Percentiles rank a stretch among this genome's conserved stretches.
Conservation (phyloP, 2,113 vertebrate species). For the Mola mola region DNA sequence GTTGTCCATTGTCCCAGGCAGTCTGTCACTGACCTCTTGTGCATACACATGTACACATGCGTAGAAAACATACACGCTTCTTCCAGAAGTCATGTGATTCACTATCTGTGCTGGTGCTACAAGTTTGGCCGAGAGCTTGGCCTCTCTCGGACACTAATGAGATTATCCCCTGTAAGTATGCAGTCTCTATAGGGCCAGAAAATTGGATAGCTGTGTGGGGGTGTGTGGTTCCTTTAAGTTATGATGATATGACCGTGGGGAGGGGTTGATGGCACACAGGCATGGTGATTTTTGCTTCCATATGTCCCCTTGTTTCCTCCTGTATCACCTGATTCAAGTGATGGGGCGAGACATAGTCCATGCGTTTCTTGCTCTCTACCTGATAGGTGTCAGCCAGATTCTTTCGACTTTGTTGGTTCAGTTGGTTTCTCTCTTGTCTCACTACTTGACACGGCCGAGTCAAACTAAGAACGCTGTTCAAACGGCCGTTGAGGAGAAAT, state of each 20-base stretch:
- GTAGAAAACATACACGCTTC: constrained; percentile 26
- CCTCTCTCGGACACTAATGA: constrained; percentile 71
- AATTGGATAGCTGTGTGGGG: constrained; percentile 30
- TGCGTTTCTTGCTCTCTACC: too few relatives aligned
- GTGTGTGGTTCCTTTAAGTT: constrained; percentile 19
- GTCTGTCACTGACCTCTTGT: constrained; percentile 43
- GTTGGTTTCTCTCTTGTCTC: too few relatives aligned
- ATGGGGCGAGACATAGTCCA: too few relatives aligned
- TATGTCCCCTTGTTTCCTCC: too few relatives aligned
- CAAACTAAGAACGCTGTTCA: too few relatives aligned
- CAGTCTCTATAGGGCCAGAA: constrained; percentile 27
- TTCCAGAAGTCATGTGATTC: constrained; percentile 71
- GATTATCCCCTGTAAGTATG: constrained; percentile 80
- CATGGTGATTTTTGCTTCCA: too few relatives aligned
- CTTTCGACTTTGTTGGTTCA: too few relatives aligned
- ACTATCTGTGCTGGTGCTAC: constrained; percentile 75
- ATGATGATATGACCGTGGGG: background rate
- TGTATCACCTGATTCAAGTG: too few relatives aligned
- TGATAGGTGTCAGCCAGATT: too few relatives aligned
- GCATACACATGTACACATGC: constrained; percentile 42
- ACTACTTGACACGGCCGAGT: too few relatives aligned
- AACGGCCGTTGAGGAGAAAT: too few relatives aligned
- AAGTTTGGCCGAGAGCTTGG: constrained; percentile 51
- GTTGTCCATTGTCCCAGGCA: constrained; percentile 69
- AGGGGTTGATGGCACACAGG: background rate